Evolutionary conservation across 2,888 invertebrate species (phyloP).

Genomic region (Cecidostiba fungosa): DNA sequence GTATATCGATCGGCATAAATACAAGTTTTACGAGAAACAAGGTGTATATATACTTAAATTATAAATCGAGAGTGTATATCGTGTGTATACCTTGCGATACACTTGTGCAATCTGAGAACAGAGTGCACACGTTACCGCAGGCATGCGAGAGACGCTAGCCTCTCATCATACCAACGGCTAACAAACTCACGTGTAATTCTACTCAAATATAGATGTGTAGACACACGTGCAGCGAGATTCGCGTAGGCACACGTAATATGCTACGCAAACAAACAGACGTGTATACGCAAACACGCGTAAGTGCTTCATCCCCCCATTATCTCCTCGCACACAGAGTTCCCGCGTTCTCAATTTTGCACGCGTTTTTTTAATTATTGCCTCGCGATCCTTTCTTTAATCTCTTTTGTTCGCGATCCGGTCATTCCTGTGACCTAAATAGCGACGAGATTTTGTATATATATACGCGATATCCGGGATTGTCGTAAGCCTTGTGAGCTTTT

Average conservation of each 20-base stretch:
- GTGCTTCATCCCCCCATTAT: background rate
- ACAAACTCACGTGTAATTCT: conserved; percentile 1
- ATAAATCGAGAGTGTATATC: background rate
- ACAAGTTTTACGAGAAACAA: too few relatives aligned
- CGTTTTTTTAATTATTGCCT: background rate
- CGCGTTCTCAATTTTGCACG: background rate
- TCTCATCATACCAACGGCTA: background rate
- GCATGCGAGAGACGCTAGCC: too few relatives aligned
- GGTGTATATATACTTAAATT: too few relatives aligned
- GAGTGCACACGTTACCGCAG: background rate
- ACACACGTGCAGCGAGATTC: background rate
- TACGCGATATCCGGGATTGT: background rate
- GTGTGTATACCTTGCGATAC: background rate
- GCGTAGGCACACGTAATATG: background rate
- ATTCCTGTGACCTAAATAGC: background rate
- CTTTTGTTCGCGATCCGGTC: background rate
- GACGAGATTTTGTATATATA: background rate
- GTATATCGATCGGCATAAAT: too few relatives aligned
- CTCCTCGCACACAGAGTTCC: background rate
- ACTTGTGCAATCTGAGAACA: background rate
- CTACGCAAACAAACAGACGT: background rate
- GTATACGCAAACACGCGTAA: background rate
- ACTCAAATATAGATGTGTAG: conserved; percentile 4
- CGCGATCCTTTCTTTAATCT: background rate
- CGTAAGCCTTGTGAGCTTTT: background rate